Percentiles rank a stretch among this genome's conserved stretches.
phyloP scores from a whole-genome alignment of 30 jellyfish, hydroid and myxozoan species.

The Aurelia aurita complex sp. Pacific region DNA sequence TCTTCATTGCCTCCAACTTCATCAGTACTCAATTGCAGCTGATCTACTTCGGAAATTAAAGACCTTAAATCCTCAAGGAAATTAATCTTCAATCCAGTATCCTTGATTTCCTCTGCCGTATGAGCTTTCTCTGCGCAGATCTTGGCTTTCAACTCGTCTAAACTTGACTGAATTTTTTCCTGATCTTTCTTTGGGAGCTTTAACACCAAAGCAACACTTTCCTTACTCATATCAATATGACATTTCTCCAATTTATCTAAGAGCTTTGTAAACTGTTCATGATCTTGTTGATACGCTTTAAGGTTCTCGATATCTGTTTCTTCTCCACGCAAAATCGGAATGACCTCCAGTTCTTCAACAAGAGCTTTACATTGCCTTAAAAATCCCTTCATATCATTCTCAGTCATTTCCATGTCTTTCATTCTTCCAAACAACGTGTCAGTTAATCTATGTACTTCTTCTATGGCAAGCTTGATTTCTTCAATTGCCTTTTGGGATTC shows the following conservation, averaged over 20 bases:
- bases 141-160: not conserved
- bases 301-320: not conserved
- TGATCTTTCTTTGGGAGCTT: not conserved
- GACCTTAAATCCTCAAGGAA: not conserved
- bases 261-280: not conserved
- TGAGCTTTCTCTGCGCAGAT: not conserved
- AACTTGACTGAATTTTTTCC: not conserved
- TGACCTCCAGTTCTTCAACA: not conserved
- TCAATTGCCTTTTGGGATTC: not conserved
- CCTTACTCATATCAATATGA: not conserved
- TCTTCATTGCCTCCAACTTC: not conserved
- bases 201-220: not conserved
- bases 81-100: not conserved
- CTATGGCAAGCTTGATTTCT: not conserved
- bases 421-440: not conserved
- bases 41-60: not conserved
- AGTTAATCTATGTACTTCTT: not conserved
- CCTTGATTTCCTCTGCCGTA: not conserved
- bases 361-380: not conserved
- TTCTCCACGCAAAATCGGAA: not conserved
- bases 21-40: not conserved
- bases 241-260: constrained; percentile 2
- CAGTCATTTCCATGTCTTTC: not conserved
- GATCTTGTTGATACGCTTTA: not conserved
- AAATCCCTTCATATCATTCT: not conserved